Percentiles rank a stretch among this genome's conserved stretches.
phyloP scores from a whole-genome alignment of 2,113 vertebrate species.

The Cichladusa arquata region DNA sequence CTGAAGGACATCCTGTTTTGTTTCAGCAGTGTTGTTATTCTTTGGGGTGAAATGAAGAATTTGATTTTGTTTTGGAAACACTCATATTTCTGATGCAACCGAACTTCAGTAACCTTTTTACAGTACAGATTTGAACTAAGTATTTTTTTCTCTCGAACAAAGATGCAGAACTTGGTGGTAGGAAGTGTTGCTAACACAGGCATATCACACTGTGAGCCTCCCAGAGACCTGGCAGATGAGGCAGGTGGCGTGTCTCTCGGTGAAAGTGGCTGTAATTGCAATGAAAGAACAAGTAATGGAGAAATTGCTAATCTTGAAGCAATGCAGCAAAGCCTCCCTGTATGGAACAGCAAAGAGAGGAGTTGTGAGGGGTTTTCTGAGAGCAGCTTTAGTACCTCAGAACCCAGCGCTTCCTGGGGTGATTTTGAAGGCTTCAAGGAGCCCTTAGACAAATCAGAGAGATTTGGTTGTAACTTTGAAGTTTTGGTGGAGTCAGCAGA shows the following conservation, averaged over 20 bases:
- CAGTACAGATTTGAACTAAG: not conserved
- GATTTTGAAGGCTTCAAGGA: slow-evolving; percentile 70
- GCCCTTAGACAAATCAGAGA: not conserved
- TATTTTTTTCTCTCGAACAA: not conserved
- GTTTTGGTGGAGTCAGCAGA: not conserved
- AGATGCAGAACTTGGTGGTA: slow-evolving; percentile 14
- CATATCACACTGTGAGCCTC: not conserved
- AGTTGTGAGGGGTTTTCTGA: not conserved
- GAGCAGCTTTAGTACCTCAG: not conserved
- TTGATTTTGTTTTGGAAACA: not conserved
- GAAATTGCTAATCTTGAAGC: not conserved
- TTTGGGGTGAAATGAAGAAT: slow-evolving; percentile 5
- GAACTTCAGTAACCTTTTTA: not conserved
- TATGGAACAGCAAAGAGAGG: not conserved
- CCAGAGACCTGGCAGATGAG: not conserved
- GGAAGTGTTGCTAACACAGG: not conserved
- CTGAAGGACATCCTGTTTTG: slow-evolving; percentile 47
- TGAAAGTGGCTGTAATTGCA: not conserved
- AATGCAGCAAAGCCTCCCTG: not conserved
- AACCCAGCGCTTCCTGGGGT: slow-evolving; percentile 57
- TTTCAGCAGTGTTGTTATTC: not conserved
- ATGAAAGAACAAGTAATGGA: not conserved
- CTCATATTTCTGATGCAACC: not conserved
- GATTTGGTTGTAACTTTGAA: not conserved
- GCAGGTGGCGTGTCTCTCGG: rapidly evolving